Conservation (phyloP, 2,797 vertebrate genomes). For the Urophycis tenuis region DNA sequence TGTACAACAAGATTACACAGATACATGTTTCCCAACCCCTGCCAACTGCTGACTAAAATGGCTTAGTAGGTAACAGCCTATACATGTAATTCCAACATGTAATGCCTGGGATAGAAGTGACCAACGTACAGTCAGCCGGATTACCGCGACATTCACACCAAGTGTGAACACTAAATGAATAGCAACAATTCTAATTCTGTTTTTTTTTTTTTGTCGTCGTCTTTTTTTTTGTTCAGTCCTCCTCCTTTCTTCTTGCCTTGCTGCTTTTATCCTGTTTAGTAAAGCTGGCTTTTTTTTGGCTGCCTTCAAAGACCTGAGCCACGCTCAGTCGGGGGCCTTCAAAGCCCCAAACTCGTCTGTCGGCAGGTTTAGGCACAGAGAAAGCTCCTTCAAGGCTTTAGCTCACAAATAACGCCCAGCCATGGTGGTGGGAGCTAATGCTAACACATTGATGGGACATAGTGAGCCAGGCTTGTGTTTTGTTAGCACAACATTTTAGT, state of each 20-base stretch:
- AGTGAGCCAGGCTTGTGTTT: constrained; percentile 39
- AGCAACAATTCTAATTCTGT: constrained; percentile 34
- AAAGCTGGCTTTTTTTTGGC: constrained; percentile 74
- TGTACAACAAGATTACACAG: neutral
- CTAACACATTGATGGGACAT: constrained; percentile 57
- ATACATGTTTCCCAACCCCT: neutral
- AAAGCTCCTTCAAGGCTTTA: constrained; percentile 77
- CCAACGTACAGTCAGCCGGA: constrained; percentile 35
- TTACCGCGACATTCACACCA: constrained; percentile 27
- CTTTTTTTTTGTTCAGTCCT: constrained; percentile 15
- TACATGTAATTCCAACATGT: neutral
- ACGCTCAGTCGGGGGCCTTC: constrained; percentile 81
- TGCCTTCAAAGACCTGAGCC: constrained; percentile 74
- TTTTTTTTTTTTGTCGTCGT: constrained; percentile 34
- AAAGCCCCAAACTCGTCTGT: constrained; percentile 75
- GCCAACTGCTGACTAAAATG: neutral
- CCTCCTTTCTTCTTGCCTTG: constrained; percentile 49
- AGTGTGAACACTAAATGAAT: constrained; percentile 28
- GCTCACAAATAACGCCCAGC: constrained; percentile 74
- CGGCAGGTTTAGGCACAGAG: constrained; percentile 77
- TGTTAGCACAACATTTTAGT: constrained; percentile 42
- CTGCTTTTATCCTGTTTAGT: constrained; percentile 62
- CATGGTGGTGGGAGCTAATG: constrained; percentile 58
- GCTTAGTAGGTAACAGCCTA: constrained; percentile 3
- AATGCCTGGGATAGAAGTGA: neutral